These are phyloP conservation scores for Phylloscopus trochiloides DNA, from an alignment of 2,113 vertebrate genomes.

Conservation along the genomic window DNA sequence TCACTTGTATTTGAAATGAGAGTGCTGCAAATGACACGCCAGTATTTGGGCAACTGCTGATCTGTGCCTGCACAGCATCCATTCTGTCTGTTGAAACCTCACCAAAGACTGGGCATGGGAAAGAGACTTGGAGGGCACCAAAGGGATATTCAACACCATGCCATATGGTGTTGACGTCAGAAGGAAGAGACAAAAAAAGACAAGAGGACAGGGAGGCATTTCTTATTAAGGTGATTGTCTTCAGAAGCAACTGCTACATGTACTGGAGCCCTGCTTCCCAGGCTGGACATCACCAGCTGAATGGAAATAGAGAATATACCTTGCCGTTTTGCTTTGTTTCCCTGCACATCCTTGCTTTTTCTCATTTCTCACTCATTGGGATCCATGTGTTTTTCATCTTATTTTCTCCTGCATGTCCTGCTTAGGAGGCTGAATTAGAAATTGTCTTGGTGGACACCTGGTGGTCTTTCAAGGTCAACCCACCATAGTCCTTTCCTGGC, in stretches of 20 bases:
- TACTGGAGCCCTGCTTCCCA: no score
- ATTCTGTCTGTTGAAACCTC: neutral
- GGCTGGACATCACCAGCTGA: neutral
- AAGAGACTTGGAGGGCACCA: neutral
- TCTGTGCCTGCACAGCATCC: no score
- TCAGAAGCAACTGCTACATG: neutral
- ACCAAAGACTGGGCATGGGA: no score
- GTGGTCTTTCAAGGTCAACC: neutral
- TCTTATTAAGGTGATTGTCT: neutral
- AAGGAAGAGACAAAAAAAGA: neutral
- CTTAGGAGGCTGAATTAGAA: neutral
- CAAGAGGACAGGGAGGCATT: accelerated
- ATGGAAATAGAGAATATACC: neutral
- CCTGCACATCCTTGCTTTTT: neutral
- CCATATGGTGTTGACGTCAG: accelerated
- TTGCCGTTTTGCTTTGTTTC: neutral
- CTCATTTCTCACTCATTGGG: neutral
- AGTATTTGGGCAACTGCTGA: neutral
- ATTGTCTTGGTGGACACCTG: neutral
- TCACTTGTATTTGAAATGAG: neutral
- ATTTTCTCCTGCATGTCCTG: neutral
- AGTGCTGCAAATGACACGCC: neutral
- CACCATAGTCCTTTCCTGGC: neutral
- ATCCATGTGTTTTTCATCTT: neutral
- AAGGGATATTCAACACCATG: neutral